Conservation (phyloP, 2,797 vertebrate genomes). For the Spinibarbus caldwelli region DNA sequence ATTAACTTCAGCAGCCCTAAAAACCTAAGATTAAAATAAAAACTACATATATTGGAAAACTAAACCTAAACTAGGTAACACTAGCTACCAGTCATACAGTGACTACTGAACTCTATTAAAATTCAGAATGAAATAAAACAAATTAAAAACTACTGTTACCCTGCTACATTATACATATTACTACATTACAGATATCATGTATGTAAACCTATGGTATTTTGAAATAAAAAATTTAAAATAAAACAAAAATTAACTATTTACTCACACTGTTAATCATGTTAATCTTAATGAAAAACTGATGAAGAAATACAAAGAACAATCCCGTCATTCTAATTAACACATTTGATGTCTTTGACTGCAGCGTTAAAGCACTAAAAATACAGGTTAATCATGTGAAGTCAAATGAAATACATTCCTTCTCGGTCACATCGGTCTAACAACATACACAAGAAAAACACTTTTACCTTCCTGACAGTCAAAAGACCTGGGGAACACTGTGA, state of each 20-base stretch:
- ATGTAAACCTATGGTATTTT: not conserved
- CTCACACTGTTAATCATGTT: not conserved
- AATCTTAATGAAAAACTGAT: no score
- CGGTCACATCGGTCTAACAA: not conserved
- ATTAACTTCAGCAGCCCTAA: no score
- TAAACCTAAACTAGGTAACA: no score
- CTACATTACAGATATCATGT: not conserved
- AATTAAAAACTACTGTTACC: not conserved
- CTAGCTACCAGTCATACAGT: no score
- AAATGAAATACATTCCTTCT: not conserved
- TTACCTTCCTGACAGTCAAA: not conserved
- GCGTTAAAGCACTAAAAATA: not conserved
- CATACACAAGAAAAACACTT: not conserved
- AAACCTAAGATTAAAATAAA: no score
- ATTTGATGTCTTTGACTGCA: not conserved
- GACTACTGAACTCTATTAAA: no score
- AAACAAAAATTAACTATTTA: no score
- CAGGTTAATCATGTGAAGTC: not conserved
- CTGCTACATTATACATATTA: not conserved
- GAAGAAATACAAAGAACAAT: not conserved
- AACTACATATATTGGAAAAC: no score
- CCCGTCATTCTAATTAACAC: not conserved
- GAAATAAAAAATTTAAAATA: not conserved
- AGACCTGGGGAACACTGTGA: accelerated
- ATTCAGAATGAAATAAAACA: no score